Evolutionary conservation across 2,888 invertebrate genomes (phyloP), one percentile per base, ranked within the genome.

Genomic region (Villa cingulata): DNA sequence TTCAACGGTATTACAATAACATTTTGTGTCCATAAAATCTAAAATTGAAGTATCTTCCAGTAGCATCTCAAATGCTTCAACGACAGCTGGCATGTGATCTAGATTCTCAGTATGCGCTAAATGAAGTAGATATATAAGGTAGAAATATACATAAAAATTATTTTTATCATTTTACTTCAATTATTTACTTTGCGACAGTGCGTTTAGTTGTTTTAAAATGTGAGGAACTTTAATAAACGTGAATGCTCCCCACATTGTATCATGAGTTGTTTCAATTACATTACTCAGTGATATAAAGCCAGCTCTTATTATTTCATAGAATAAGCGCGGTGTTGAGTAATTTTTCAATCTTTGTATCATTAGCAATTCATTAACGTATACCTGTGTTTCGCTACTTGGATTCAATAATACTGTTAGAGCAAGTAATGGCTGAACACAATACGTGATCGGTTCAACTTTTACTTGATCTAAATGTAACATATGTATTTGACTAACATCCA

Each of bases 201-300:
- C 73, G 55, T 83, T 79, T 40, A 86, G 64, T 53, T 81, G 78
- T 48, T 81, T 78, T 41, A 91, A 74, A 41, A 89, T 80, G 59
- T 83, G 81, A 1, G 90, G 89, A 44, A 94, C 80, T 73, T 94
- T 94, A 10, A 95, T 74, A 62, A 92, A 94, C 1, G 88, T 87
- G 62, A 94, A 92, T 12, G 94, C 91, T 15, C 90, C 89, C 91
- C 94, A 94, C 58, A 90, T 80, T 5, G 90, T 83, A 59, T 92
- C 91, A 56, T 86, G 85, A 10, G 83, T 78, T 40, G 84, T 85
- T 56, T 84, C 86, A 45, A 83, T 81, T 0, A 85, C 85, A 66
- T 91, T 89, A 59, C 89, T 84, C 5, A 95, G 69, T n/a, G 89
- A 88, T 60, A 94, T 80, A 50, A 94, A 80, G 59, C 90, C 88